Base-by-base conservation (phyloP, 2,113 vertebrate species). In the Perognathus longimembris region DNA sequence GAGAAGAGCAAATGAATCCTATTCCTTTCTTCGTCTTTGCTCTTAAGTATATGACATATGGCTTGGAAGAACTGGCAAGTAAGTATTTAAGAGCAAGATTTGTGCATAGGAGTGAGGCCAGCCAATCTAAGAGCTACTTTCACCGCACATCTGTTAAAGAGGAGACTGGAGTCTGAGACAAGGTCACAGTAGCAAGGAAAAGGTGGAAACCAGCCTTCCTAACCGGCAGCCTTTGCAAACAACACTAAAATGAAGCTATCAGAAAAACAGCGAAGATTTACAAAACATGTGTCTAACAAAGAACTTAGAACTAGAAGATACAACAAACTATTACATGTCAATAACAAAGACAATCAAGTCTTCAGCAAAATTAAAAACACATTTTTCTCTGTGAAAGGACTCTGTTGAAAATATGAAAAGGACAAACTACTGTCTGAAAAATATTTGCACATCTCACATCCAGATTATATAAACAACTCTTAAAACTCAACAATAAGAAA, bases 381-480 rank as follows among this genome's bases (percentile, higher is more conserved):
- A 38, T 76, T 59, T n/a, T 83, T 71, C 54, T 89, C 73, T 36
- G 32, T 69, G 45, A 82, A 30, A 76, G 76, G 91, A 76, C 21
- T 34, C 36, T 34, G 4, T 61, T 50, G n/a, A 93, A 26, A 88
- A 84, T 40, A 54, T 54, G 50, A 28, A 76, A 83, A 81, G 79
- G 40, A 59, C 36, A 61, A 89, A n/a, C 38, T 77, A n/a, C 26
- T 45, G 26, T 24, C 34, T 54, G 26, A 15, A 21, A 63, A 54
- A 61, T 28, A 77, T 88, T 63, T 84, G 71, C 70, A 83, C 77
- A 93, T 70, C 22, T 38, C 21, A 38, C 50, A 77, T 89, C 85
- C 71, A 77, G 64, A 20, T 88, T 77, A 77, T 28, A 70, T 70
- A 89, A 89, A 89, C 71, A 77, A 38, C n/a, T 63, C 50, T 77